Evolutionary conservation across 2,888 invertebrate species (phyloP).

Genomic region (Eretmocerus hayati): DNA sequence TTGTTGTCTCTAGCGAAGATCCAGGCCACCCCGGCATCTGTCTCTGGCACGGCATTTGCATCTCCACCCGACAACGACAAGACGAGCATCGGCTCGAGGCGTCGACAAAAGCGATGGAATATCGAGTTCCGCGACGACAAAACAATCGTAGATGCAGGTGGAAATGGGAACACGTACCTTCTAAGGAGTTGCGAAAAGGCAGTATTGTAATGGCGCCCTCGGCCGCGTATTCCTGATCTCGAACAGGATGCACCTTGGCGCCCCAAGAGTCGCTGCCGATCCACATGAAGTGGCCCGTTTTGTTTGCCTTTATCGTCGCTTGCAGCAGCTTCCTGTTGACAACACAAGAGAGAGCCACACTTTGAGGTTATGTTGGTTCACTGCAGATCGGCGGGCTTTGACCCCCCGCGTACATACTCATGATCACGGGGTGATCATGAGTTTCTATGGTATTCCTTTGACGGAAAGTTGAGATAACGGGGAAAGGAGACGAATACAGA

Average conservation of each 20-base stretch:
- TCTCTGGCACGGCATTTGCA: background rate
- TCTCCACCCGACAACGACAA: too few relatives aligned
- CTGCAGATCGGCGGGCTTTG: too few relatives aligned
- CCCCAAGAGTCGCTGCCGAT: slow-evolving; percentile 70
- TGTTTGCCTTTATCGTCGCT: slow-evolving; percentile 55
- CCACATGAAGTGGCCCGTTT: slow-evolving; percentile 59
- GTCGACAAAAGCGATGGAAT: background rate
- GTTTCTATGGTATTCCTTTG: too few relatives aligned
- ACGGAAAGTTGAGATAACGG: too few relatives aligned
- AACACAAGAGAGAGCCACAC: slow-evolving; percentile 25
- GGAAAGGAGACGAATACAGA: too few relatives aligned
- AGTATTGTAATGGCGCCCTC: slow-evolving; percentile 60
- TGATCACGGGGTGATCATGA: too few relatives aligned
- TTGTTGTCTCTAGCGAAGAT: too few relatives aligned
- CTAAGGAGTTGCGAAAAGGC: slow-evolving; percentile 52
- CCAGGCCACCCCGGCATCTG: too few relatives aligned
- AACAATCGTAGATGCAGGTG: too few relatives aligned
- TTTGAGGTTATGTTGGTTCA: too few relatives aligned
- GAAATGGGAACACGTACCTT: slow-evolving; percentile 47
- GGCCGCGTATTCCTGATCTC: slow-evolving; percentile 54
- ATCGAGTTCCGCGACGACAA: background rate
- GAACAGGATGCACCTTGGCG: slow-evolving; percentile 57
- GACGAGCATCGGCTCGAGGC: too few relatives aligned
- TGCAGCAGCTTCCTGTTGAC: slow-evolving; percentile 53
- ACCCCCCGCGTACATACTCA: too few relatives aligned